Evolutionary conservation across 2,888 invertebrate species (phyloP).

Genomic region (Ganaspis brasiliensis): DNA sequence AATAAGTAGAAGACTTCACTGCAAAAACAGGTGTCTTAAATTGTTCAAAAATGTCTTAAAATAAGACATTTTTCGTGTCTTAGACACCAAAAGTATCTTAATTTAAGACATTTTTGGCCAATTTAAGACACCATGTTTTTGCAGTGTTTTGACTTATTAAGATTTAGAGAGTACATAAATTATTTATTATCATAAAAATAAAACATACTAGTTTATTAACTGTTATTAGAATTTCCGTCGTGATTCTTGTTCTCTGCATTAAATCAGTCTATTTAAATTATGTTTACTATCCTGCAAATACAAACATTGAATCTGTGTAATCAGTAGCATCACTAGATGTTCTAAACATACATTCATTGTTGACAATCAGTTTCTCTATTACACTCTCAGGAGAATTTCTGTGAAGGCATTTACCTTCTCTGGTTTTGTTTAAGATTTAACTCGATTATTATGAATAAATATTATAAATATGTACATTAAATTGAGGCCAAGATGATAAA

Average conservation of each 20-base stretch:
- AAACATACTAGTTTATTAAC: neutral
- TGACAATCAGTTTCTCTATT: conserved; percentile 4
- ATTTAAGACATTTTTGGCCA: too few relatives aligned
- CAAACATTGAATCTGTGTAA: conserved; percentile 15
- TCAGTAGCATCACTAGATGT: neutral
- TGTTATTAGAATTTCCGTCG: neutral
- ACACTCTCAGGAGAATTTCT: neutral
- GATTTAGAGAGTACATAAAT: too few relatives aligned
- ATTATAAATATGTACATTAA: too few relatives aligned
- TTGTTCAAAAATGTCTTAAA: too few relatives aligned
- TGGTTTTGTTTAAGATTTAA: neutral
- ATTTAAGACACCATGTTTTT: too few relatives aligned
- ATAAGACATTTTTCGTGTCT: too few relatives aligned
- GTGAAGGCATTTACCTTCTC: neutral
- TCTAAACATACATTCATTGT: neutral
- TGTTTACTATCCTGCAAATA: conserved; percentile 1
- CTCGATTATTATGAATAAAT: neutral
- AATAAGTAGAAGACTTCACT: too few relatives aligned
- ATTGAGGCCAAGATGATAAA: too few relatives aligned
- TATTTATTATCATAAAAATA: neutral
- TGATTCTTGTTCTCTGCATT: neutral
- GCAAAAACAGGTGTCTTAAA: too few relatives aligned
- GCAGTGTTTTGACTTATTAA: too few relatives aligned
- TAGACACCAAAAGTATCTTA: too few relatives aligned
- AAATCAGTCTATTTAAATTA: neutral